Percentiles rank a stretch among this genome's conserved stretches.
These are phyloP conservation scores for Varanus komodoensis DNA, from an alignment of 2,113 vertebrate species.

Conservation along the genomic window DNA sequence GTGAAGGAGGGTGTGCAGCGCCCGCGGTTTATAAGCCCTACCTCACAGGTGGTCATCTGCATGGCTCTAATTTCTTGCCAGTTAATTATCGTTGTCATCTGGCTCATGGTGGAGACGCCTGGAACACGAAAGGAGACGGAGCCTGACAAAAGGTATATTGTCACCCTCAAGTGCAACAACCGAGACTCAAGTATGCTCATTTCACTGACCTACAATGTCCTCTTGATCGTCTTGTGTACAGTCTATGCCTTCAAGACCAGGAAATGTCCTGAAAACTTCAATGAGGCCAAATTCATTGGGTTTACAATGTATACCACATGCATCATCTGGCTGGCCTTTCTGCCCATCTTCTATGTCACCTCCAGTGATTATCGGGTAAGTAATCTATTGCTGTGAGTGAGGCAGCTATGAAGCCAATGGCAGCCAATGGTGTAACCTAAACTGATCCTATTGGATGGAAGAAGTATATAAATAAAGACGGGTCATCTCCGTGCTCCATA, in stretches of 20 bases:
- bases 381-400: not conserved
- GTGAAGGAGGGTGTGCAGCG: slow-evolving; percentile 94
- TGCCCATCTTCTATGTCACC: slow-evolving; percentile 99
- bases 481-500: not conserved
- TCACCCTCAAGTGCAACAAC: slow-evolving; percentile 96
- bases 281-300: slow-evolving; percentile 98
- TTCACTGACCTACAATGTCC: slow-evolving; percentile 94
- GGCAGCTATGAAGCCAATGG: not conserved
- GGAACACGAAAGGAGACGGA: slow-evolving; percentile 93
- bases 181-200: slow-evolving; percentile 95
- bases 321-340: slow-evolving; percentile 99
- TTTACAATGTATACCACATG: slow-evolving; percentile 99
- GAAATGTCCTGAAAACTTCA: slow-evolving; percentile 99
- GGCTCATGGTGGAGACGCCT: slow-evolving; percentile 93
- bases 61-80: slow-evolving; percentile 95
- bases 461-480: not conserved
- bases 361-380: slow-evolving; percentile 98
- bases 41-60: slow-evolving; percentile 95
- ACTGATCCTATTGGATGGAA: not conserved
- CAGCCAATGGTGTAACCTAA: not conserved
- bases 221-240: slow-evolving; percentile 96
- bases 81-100: slow-evolving; percentile 91
- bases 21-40: slow-evolving; percentile 94
- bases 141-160: slow-evolving; percentile 91
- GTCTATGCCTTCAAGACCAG: slow-evolving; percentile 99